Percentiles rank a stretch among this genome's conserved stretches.
These are phyloP conservation scores for Diorhabda sublineata DNA, from an alignment of 1,140 invertebrate genomes.

Conservation along the genomic window DNA sequence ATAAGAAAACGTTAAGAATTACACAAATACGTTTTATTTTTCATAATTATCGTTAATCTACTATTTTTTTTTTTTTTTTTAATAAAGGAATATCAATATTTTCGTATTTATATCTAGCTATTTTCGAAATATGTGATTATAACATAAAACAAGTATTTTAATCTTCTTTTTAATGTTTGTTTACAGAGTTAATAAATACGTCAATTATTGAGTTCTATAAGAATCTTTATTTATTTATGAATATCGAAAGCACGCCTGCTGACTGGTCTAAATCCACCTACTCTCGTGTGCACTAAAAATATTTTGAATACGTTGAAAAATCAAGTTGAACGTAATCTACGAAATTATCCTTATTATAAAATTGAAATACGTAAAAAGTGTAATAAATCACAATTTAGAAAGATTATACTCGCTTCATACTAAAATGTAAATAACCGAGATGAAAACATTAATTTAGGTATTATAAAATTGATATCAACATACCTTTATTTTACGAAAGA, in stretches of 20 bases:
- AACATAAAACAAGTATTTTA: too few relatives aligned
- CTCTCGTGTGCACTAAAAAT: slow-evolving; percentile 1
- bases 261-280: not conserved
- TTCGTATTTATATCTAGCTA: too few relatives aligned
- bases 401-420: slow-evolving; percentile 7
- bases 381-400: slow-evolving; percentile 13
- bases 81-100: too few relatives aligned
- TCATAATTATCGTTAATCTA: too few relatives aligned
- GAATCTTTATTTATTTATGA: not conserved
- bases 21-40: too few relatives aligned
- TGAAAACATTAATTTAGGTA: slow-evolving; percentile 4
- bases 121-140: too few relatives aligned
- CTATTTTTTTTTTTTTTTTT: too few relatives aligned
- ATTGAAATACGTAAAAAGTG: slow-evolving; percentile 11
- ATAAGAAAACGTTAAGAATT: too few relatives aligned
- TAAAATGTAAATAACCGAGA: slow-evolving; percentile 7
- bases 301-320: slow-evolving; percentile 2
- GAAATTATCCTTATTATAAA: not conserved
- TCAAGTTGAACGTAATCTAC: not conserved
- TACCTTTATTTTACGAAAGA: not conserved
- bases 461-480: not conserved
- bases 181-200: not conserved
- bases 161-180: too few relatives aligned
- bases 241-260: not conserved
- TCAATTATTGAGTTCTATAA: not conserved